Percentiles rank a stretch among this genome's conserved stretches.
These are phyloP conservation scores for Ctenochaetus hawaiiensis DNA, from an alignment of 2,797 vertebrate species.

Conservation along the genomic window DNA sequence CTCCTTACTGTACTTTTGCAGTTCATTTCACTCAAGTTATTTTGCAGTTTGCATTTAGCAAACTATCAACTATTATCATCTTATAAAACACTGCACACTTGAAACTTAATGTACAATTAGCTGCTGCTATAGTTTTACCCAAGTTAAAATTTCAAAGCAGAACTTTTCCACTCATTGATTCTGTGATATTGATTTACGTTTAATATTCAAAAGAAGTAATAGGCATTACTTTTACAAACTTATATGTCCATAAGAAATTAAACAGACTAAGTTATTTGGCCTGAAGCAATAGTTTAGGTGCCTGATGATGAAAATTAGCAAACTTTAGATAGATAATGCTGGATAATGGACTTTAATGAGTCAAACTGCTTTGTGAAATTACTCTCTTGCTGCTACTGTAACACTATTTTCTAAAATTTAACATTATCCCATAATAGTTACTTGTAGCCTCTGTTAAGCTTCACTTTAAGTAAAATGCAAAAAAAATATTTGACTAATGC, in stretches of 20 bases:
- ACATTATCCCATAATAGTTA: background rate
- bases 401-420: background rate
- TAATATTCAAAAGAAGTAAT: background rate
- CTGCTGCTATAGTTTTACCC: background rate
- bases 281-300: background rate
- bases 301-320: background rate
- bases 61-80: too few relatives aligned
- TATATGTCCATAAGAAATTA: background rate
- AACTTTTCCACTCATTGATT: background rate
- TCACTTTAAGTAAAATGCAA: background rate
- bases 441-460: background rate
- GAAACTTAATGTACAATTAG: background rate
- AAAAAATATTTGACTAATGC: too few relatives aligned
- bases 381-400: background rate
- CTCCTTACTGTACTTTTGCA: background rate
- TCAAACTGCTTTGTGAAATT: background rate
- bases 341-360: conserved; percentile 2
- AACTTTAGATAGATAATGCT: background rate
- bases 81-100: background rate
- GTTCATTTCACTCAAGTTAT: too few relatives aligned
- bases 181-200: background rate
- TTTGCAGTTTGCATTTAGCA: too few relatives aligned
- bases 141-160: background rate
- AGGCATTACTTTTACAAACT: too few relatives aligned
- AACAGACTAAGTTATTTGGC: background rate